Base-by-base conservation (phyloP, 2,113 vertebrate species). In the Microcebus lehilahytsara region DNA sequence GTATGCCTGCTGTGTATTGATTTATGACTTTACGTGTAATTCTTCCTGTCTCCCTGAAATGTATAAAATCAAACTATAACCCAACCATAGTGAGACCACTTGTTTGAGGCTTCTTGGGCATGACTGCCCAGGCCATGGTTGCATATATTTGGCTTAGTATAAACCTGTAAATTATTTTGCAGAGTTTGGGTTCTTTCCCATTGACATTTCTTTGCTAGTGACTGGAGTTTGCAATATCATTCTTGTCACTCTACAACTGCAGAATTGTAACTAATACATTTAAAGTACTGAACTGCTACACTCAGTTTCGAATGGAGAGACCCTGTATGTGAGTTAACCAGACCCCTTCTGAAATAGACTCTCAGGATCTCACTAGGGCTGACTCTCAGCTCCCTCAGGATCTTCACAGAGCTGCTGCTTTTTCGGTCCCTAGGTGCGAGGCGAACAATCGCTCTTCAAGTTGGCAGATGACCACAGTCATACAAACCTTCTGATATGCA, bases 401-500 rank as follows among this genome's bases (percentile, higher is more conserved):
- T 64, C 93, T 96, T 95, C 40, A 83, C 53, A 40, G 93, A 97
- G 91, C 75, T 22, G 49, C 89, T 92, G 23, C 40, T 78, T 49
- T 94, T 66, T 80, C 11, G 80, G 42, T 64, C 93, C 42, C 78
- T 81, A 49, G 6, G 42, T 40, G 86, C 89, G 64, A 92, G 87
- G 87, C 77, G 79, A 97, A 74, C 20, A 86, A 90, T 97, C 85
- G 94, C 40, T 92, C 89, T 66, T 58, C 94, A 88, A 97, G 34
- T 30, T 64, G 93, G 37, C 25, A 53, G 85, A 51, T 22, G 86
- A 58, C 78, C 34, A 40, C 27, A 97, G 62, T 87, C 64, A 75
- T 77, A 91, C 14, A 91, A 95, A 87, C 49, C 67, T 98, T 42
- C 12, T 94, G 95, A 97, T 95, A 97, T 86, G 96, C 92, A 72